Evolutionary conservation across 64 coral and sea anemone genomes (phyloP).

Genomic region (Pocillopora damicornis): DNA sequence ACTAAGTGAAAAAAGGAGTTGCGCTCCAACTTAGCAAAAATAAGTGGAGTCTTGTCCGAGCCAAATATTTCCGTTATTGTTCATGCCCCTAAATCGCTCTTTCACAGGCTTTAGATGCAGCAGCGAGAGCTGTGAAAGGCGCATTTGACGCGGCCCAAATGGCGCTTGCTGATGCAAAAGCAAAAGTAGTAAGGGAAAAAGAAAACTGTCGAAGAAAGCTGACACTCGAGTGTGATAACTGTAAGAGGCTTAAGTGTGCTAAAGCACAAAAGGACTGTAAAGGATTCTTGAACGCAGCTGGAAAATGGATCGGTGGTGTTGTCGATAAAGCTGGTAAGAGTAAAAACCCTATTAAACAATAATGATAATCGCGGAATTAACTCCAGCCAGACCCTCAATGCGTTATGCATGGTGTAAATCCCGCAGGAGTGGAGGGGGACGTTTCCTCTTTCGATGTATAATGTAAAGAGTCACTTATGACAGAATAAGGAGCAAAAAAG

Average conservation of each 20-base stretch:
- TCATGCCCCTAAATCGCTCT: neutral
- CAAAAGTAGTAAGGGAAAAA: conserved; percentile 72
- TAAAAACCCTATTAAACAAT: neutral
- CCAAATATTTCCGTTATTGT: too few relatives aligned
- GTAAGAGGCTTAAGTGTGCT: conserved; percentile 72
- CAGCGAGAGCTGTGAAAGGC: conserved; percentile 65
- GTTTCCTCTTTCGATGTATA: too few relatives aligned
- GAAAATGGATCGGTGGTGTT: conserved; percentile 89
- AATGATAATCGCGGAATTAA: neutral
- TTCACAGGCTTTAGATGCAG: conserved; percentile 78
- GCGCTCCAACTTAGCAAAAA: too few relatives aligned
- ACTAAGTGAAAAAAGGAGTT: too few relatives aligned
- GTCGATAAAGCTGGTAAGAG: conserved; percentile 80
- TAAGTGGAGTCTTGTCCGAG: too few relatives aligned
- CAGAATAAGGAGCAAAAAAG: too few relatives aligned
- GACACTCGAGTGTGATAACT: conserved; percentile 87
- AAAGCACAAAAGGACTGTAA: conserved; percentile 85
- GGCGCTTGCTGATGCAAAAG: conserved; percentile 61
- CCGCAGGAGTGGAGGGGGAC: too few relatives aligned
- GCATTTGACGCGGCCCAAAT: conserved; percentile 85
- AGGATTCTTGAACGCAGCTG: conserved; percentile 75
- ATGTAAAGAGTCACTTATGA: too few relatives aligned
- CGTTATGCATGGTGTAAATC: too few relatives aligned
- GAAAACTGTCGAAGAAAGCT: conserved; percentile 92
- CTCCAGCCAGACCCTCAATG: too few relatives aligned